Evolutionary conservation across 2,113 vertebrate genomes (phyloP), one percentile per base, ranked within the genome.

Genomic region (Ctenodactylus gundi): DNA sequence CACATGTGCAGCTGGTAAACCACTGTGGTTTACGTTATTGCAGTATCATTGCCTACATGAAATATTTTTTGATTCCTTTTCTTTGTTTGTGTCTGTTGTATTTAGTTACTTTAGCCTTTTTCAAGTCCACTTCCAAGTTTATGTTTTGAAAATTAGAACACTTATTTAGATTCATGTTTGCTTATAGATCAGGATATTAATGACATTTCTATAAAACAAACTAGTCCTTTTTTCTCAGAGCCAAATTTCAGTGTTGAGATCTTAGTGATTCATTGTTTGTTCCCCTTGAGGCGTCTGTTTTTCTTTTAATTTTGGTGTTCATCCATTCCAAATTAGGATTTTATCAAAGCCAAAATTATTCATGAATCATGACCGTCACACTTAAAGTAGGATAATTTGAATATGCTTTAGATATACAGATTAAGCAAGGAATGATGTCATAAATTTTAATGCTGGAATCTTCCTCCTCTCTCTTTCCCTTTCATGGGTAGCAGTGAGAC

Each of bases 171-270:
- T 85, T 92, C 77, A 68, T 96, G 85, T 91, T 96, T 96, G 94
- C 36, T 91, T 95, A 53, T 80, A 83, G 95, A 64, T 94, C 82
- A 2, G 75, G 87, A 89, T 92, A 97, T 91, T 94, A 95, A 76
- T 81, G 88, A 62, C 93, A 96, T 97, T 89, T 73, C 96, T 96
- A 88, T 82, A 97, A 97, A 80, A 95, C 92, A 96, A 77, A 92
- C 94, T 58, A 97, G 96, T 97, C 36, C 75, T 97, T 82, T 68
- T 97, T 75, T 93, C 83, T 90, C 34, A 3, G 34, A 65, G 92
- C 80, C 78, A 92, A 41, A 44, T 95, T 97, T 97, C 78, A 80
- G 12, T 96, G 97, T 96, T 51, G 85, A 94, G 91, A 85, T 85
- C 60, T 84, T 39, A 67, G 78, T 95, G 96, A 97, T 96, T 97